Conservation (phyloP, 1,140 invertebrate species). For the Nebria ingens region DNA sequence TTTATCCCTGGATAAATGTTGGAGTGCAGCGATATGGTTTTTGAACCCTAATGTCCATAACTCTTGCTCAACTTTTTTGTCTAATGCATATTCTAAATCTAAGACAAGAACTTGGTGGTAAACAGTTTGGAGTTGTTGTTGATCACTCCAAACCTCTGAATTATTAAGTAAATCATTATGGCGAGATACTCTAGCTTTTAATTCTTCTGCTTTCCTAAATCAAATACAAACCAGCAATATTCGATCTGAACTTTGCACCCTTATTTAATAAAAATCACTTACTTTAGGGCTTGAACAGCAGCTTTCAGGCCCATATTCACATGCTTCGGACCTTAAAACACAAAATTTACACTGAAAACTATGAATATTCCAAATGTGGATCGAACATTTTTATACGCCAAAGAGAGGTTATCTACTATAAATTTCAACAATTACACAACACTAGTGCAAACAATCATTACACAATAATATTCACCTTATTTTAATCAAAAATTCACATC, state of each 20-base stretch:
- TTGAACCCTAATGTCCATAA: constrained; percentile 84
- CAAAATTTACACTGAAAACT: background rate
- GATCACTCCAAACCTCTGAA: constrained; percentile 49
- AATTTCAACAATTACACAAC: background rate
- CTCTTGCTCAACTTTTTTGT: constrained; percentile 82
- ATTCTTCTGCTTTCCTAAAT: constrained; percentile 57
- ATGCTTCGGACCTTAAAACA: background rate
- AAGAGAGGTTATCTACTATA: no score
- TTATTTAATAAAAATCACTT: constrained; percentile 24
- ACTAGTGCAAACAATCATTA: background rate
- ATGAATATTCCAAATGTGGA: no score
- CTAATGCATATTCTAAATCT: constrained; percentile 78
- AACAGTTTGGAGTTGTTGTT: constrained; percentile 58
- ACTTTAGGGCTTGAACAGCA: constrained; percentile 60
- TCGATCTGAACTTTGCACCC: constrained; percentile 6
- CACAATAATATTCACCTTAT: background rate
- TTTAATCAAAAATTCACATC: background rate
- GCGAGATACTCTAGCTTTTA: constrained; percentile 54
- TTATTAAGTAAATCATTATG: constrained; percentile 50
- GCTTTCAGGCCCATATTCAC: constrained; percentile 56
- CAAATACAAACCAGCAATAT: constrained; percentile 17
- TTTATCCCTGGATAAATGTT: constrained; percentile 63
- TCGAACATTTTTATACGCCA: no score
- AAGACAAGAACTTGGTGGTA: constrained; percentile 71
- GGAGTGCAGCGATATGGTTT: constrained; percentile 70